These are phyloP conservation scores for Amiota communis DNA, from an alignment of 2,888 invertebrate species.

Conservation along the genomic window DNA sequence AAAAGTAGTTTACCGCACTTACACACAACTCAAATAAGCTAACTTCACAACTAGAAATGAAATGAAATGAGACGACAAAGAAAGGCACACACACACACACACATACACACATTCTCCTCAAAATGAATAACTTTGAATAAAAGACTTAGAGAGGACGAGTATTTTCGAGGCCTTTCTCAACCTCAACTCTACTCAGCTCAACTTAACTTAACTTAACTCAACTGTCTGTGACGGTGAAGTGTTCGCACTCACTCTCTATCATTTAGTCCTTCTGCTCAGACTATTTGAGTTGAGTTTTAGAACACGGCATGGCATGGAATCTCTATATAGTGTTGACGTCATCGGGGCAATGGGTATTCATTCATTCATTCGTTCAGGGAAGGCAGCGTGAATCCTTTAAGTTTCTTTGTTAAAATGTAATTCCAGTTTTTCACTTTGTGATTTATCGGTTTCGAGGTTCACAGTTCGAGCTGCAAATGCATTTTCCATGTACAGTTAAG, in stretches of 20 bases:
- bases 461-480: conserved; percentile 67
- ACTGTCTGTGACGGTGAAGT: too few relatives aligned
- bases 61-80: background rate
- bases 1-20: background rate
- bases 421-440: conserved; percentile 67
- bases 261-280: too few relatives aligned
- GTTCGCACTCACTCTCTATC: too few relatives aligned
- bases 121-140: background rate
- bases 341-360: background rate
- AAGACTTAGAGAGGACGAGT: background rate
- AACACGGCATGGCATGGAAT: too few relatives aligned
- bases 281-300: too few relatives aligned
- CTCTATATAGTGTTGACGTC: too few relatives aligned
- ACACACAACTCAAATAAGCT: conserved; percentile 16
- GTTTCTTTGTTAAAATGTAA: conserved; percentile 61
- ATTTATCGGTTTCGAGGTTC: conserved; percentile 68
- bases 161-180: background rate
- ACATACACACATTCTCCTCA: background rate
- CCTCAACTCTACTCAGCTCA: background rate
- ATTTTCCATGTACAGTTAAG: conserved; percentile 55
- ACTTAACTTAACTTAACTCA: conserved; percentile 1
- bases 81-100: background rate
- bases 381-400: conserved; percentile 62
- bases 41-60: conserved; percentile 3
- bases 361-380: conserved; percentile 29